Evolutionary conservation across 1,140 invertebrate genomes (phyloP), one percentile per base, ranked within the genome.

Genomic region (Tetramorium parvispinum): DNA sequence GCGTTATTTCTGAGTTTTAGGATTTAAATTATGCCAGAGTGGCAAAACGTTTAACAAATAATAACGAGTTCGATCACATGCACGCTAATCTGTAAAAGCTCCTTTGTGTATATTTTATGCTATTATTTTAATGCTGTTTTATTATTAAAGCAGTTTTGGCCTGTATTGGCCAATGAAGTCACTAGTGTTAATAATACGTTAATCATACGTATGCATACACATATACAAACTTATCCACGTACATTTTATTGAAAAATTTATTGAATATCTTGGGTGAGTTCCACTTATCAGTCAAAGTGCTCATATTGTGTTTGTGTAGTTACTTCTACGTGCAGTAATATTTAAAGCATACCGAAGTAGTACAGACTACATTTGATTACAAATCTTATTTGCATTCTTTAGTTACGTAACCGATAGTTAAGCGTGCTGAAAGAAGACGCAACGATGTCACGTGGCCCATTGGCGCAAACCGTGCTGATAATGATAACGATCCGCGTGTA

Each of bases 361-460:
- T 11, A 7, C 18, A 40, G 40, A 5, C 11, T 24, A 68, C 24
- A 43, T 46, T 68, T 68, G 10, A 68, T 3, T 68, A 43, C 7
- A 43, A 66, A 63, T 49, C 46, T 68, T 16, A 53, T 68, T 79
- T 68, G 27, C n/a, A 79, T 79, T 18, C 13, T 66, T 68, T 16
- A 32, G 37, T 79, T 79, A 79, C 10, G 2, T 68, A 66, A 79
- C 7, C 13, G n/a, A 49, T 8, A 21, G 21, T 51, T 46, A 10
- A 27, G 32, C 18, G 27, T 2, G n/a, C 13, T 16, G 8, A 68
- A 5, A 40, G 32, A 32, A 37, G 46, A 3, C 7, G 27, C 43
- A 18, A 46, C 21, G 3, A 37, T 53, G 8, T 79, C 46, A 79
- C 13, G 4, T 46, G 46, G 24, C 16, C 24, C 32, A 6, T 55